Evolutionary conservation across 2,888 invertebrate genomes (phyloP), one percentile per base, ranked within the genome.

Genomic region (Heteromyza rotundicornis): DNA sequence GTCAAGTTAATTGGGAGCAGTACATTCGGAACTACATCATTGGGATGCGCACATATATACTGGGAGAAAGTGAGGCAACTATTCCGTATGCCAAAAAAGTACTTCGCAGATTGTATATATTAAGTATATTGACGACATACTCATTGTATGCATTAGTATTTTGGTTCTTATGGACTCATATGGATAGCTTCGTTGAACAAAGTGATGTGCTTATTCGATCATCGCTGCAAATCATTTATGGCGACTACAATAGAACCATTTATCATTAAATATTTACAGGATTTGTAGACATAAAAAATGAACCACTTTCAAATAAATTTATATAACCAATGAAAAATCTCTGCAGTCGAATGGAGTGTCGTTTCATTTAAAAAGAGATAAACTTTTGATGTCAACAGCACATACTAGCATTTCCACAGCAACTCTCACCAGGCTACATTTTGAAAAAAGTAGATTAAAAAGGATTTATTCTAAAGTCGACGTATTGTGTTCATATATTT

Each of bases 41-140:
- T 66, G 96, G 96, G 0, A 89, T 92, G n/a, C 87, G 96, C 16
- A 89, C 90, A 69, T 96, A 88, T 79, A 91, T 93, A 74, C 85
- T 95, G 60, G 94, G 94, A 67, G 96, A 97, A 71, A 90, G 91
- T 71, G 89, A 90, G 0, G 86, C 89, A 10, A 91, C 91, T 0
- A 76, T 95, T 20, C 92, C 94, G 0, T 86, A 89, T 49, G 92
- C 94, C 0, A 85, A 85, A 70, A 73, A 68, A 27, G 62, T 80
- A 1, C 63, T 81, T 3, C 74, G 72, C 0, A 74, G 79, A 60
- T 78, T 88, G 17, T 88, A 86, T 73, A 84, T 86, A 66, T 68
- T 87, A 62, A 87, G 88, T 75, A 82, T 80, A 67, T 64, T 76
- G 12, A 71, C 74, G n/a, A 78, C 76, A 27, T 63, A 76, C 22